Evolutionary conservation across 2,888 invertebrate species (phyloP), one percentile per base, ranked within the genome.

Genomic region (Torymus texanus): DNA sequence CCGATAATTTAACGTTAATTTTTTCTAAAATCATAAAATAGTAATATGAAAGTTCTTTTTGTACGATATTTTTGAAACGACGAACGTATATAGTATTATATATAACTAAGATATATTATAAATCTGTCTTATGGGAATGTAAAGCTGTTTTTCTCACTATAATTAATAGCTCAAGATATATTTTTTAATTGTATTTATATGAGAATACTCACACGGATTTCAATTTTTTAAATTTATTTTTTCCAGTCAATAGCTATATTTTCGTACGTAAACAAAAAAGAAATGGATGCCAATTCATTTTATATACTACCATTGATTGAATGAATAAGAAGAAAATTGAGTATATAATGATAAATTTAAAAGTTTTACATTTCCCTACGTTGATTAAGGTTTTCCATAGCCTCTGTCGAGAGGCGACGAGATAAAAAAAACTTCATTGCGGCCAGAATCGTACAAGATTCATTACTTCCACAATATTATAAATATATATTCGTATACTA

Each of bases 381-480:
- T 21, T 55, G 18, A 72, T 55, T 41, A 67, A 66, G 24, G 61
- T 73, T 78, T 78, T 72, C 72, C 72, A n/a, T n/a, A 78, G 65
- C 21, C 55, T 12, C 21, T 2, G 14, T 13, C 16, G 14, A 58
- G 63, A 66, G 61, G 41, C 16, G 71, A 53, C 41, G 8, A 41
- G 41, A 21, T 21, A 53, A 14, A 65, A 67, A 56, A 51, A 67
- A 61, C 75, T 68, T 72, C 56, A 72, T 61, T 62, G 62, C 56
- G 68, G 76, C 75, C 66, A 67, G 62, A 65, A 80, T 71, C 55
- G 65, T 14, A 66, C n/a, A 62, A 59, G 12, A 75, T 73, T 75
- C 63, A 55, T 62, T 68, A 73, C 65, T 77, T 71, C 70, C 71
- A 73, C 75, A 65, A 73, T 59, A 78, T 72, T 41, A 56, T 68